Evolutionary conservation across 2,888 invertebrate genomes (phyloP).

Genomic region (Protophormia terraenovae): DNA sequence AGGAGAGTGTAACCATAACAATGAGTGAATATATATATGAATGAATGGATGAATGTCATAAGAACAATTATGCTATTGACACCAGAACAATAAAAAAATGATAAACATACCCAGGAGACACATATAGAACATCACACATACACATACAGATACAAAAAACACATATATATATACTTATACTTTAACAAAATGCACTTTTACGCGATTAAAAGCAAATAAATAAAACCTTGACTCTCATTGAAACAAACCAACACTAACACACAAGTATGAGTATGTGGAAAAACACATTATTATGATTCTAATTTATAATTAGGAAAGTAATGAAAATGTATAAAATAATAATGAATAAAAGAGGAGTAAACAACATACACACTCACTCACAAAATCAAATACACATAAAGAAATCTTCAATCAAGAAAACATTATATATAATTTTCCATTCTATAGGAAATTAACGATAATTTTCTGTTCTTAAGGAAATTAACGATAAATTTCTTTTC

Average conservation of each 20-base stretch:
- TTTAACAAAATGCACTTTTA: constrained; percentile 28
- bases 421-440: no score
- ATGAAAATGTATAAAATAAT: constrained; percentile 28
- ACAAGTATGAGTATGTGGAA: neutral
- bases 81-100: constrained; percentile 61
- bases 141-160: neutral
- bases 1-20: constrained; percentile 49
- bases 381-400: neutral
- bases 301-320: constrained; percentile 42
- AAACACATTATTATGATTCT: constrained; percentile 23
- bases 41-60: constrained; percentile 52
- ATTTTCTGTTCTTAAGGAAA: no score
- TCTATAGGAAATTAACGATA: no score
- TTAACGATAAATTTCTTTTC: no score
- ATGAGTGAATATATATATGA: constrained; percentile 1
- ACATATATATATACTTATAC: neutral
- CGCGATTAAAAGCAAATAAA: constrained; percentile 17
- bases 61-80: constrained; percentile 66
- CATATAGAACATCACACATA: neutral
- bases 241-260: no score
- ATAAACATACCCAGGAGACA: constrained; percentile 59
- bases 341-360: neutral
- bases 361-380: no score
- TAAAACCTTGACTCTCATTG: neutral
- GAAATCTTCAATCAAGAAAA: no score